Evolutionary conservation across 2,113 vertebrate genomes (phyloP).

Genomic region (Laterallus jamaicensis): DNA sequence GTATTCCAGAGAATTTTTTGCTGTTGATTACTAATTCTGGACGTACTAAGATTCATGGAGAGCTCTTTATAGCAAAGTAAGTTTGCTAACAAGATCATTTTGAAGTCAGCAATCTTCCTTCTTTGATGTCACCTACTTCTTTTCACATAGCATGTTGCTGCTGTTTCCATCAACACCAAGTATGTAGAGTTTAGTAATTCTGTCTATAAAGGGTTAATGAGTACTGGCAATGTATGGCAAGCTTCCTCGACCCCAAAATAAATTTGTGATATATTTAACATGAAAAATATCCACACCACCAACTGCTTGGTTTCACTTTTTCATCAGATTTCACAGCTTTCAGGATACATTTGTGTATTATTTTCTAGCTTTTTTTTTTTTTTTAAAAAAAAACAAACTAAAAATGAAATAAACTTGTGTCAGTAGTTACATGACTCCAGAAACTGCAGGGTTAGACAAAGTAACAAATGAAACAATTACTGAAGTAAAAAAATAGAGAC

Average conservation of each 20-base stretch:
- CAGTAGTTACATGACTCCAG: background rate
- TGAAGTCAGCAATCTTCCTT: background rate
- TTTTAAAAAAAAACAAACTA: background rate
- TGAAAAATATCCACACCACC: background rate
- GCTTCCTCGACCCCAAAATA: background rate
- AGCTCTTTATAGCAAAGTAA: background rate
- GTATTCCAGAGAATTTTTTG: background rate
- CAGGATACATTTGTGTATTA: background rate
- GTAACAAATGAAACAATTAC: background rate
- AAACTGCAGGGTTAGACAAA: background rate
- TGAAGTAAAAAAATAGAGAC: background rate
- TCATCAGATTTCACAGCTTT: background rate
- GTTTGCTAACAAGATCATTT: background rate
- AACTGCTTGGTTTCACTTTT: background rate
- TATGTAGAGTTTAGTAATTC: background rate
- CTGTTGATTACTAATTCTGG: background rate
- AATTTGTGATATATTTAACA: background rate
- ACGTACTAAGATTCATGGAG: background rate
- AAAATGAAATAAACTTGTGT: background rate
- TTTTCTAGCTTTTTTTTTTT: background rate
- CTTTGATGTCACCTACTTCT: background rate
- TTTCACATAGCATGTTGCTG: background rate
- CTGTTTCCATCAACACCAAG: background rate
- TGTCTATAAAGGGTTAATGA: background rate
- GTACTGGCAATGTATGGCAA: background rate